phyloP scores from a whole-genome alignment of 1,140 invertebrate genomes.

The Coboldia fuscipes region DNA sequence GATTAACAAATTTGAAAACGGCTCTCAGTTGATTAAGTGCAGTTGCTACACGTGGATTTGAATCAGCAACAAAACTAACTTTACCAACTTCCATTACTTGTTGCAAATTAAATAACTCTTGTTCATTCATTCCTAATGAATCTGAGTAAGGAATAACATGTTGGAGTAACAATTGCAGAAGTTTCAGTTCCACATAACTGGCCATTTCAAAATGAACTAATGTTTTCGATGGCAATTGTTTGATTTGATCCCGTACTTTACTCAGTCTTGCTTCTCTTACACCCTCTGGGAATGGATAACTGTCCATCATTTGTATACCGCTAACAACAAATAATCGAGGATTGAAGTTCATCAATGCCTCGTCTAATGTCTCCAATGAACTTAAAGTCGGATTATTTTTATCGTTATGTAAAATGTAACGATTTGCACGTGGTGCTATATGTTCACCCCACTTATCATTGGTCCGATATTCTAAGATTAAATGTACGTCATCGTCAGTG shows the following conservation, averaged over 20 bases:
- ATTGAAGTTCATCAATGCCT: constrained; percentile 35
- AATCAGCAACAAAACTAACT: constrained; percentile 52
- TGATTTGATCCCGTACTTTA: constrained; percentile 44
- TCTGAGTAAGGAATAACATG: constrained; percentile 54
- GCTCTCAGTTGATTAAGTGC: constrained; percentile 68
- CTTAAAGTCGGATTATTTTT: constrained; percentile 55
- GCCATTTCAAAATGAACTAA: constrained; percentile 76
- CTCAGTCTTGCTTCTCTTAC: constrained; percentile 36
- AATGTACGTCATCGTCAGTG: constrained; percentile 57
- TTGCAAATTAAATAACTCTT: constrained; percentile 59
- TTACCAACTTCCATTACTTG: constrained; percentile 45
- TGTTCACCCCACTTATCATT: constrained; percentile 56
- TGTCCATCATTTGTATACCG: constrained; percentile 81
- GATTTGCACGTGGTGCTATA: constrained; percentile 55
- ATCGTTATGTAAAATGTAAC: constrained; percentile 76
- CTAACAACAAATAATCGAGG: constrained; percentile 61
- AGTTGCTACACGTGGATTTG: constrained; percentile 55
- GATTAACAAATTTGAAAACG: constrained; percentile 34
- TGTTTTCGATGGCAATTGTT: constrained; percentile 30
- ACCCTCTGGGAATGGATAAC: constrained; percentile 51
- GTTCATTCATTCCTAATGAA: constrained; percentile 82
- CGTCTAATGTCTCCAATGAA: constrained; percentile 45
- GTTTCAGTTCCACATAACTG: constrained; percentile 49
- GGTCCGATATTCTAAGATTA: constrained; percentile 59
- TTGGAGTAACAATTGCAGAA: constrained; percentile 42